A percentile compares a stretch with the other conserved stretches of the same genome.
Conservation (phyloP, 2,888 invertebrate species). For the Bibio marci region DNA sequence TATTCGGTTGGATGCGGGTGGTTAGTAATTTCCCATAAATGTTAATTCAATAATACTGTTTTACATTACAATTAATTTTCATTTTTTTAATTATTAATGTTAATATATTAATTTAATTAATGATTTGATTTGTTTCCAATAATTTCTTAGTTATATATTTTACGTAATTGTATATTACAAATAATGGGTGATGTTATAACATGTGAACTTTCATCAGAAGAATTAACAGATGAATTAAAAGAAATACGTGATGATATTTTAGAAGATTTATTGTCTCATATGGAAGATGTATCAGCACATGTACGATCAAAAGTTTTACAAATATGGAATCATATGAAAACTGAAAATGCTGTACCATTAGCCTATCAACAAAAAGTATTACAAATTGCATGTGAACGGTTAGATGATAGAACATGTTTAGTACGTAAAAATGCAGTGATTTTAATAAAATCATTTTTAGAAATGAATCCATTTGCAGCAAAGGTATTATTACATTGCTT, state of each 20-base stretch:
- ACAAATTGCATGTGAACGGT: slow-evolving; percentile 45
- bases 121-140: slow-evolving; percentile 19
- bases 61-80: background rate
- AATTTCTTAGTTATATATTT: slow-evolving; percentile 37
- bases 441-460: slow-evolving; percentile 46
- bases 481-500: too few relatives aligned
- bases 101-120: too few relatives aligned
- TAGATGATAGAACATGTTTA: slow-evolving; percentile 66
- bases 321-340: slow-evolving; percentile 63
- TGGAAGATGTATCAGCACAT: slow-evolving; percentile 68
- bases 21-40: too few relatives aligned
- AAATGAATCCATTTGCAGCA: slow-evolving; percentile 73
- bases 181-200: slow-evolving; percentile 67
- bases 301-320: slow-evolving; percentile 74
- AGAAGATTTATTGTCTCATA: slow-evolving; percentile 61
- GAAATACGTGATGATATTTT: slow-evolving; percentile 62
- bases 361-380: slow-evolving; percentile 49
- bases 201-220: slow-evolving; percentile 53
- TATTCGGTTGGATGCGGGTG: too few relatives aligned
- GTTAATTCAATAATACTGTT: background rate
- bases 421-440: slow-evolving; percentile 66
- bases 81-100: too few relatives aligned
- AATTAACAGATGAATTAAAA: slow-evolving; percentile 47
- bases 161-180: slow-evolving; percentile 67
- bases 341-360: slow-evolving; percentile 63